Conservation (phyloP, 1,140 invertebrate genomes). For the Drosophila athabasca region DNA sequence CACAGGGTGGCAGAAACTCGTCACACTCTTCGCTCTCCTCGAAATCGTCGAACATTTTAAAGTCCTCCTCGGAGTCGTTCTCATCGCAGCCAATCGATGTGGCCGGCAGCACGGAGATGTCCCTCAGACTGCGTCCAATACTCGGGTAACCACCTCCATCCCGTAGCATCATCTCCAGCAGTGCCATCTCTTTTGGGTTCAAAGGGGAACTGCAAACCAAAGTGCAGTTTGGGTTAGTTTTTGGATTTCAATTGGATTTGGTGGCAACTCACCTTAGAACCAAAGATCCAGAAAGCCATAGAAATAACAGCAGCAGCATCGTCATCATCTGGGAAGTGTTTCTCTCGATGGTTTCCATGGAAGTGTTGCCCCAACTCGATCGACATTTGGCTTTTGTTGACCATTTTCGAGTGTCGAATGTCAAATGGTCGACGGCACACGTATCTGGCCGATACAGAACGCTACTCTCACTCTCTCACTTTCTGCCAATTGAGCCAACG, state of each 20-base stretch:
- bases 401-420: slow-evolving; percentile 2
- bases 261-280: slow-evolving; percentile 45
- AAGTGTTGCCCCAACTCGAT: slow-evolving; percentile 61
- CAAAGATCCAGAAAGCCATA: slow-evolving; percentile 30
- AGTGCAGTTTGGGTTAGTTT: not conserved
- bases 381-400: slow-evolving; percentile 71
- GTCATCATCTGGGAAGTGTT: slow-evolving; percentile 44
- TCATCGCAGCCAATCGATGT: slow-evolving; percentile 56
- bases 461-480: slow-evolving; percentile 54
- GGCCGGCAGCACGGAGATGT: slow-evolving; percentile 32
- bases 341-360: slow-evolving; percentile 66
- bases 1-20: slow-evolving; percentile 26
- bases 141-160: slow-evolving; percentile 40
- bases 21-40: slow-evolving; percentile 44
- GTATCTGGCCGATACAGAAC: slow-evolving; percentile 58
- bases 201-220: slow-evolving; percentile 38
- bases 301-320: slow-evolving; percentile 37
- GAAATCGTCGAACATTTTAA: slow-evolving; percentile 14
- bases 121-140: slow-evolving; percentile 32
- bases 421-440: slow-evolving; percentile 38
- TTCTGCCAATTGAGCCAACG: slow-evolving; percentile 61
- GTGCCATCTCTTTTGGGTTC: slow-evolving; percentile 49
- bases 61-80: slow-evolving; percentile 39
- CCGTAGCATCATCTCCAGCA: slow-evolving; percentile 64
- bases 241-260: too few relatives aligned